These are phyloP conservation scores for Dasypolia templi DNA, from an alignment of 2,888 invertebrate genomes.

Conservation along the genomic window DNA sequence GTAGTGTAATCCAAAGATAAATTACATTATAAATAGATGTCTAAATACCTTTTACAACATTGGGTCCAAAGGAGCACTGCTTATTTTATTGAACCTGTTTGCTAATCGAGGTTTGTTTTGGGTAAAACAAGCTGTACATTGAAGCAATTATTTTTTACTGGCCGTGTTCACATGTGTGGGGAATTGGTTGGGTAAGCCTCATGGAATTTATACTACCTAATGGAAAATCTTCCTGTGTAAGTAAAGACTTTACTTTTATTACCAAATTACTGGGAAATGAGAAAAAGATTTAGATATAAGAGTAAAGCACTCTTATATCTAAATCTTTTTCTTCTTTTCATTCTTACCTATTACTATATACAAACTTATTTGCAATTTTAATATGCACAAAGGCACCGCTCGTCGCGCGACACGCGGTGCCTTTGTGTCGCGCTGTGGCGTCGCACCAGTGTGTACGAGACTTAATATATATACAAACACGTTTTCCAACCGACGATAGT, in stretches of 20 bases:
- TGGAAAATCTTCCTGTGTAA: too few species aligned
- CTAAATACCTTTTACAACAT: neutral
- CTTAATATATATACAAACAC: neutral
- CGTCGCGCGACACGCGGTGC: too few species aligned
- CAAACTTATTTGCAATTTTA: neutral
- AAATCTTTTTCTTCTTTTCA: too few species aligned
- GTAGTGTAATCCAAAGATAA: neutral
- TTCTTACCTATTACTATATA: neutral
- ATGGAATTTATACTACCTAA: neutral
- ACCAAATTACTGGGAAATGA: neutral
- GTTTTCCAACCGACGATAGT: neutral
- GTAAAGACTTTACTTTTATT: neutral
- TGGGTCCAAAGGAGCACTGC: conserved; percentile 1
- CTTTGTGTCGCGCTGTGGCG: too few species aligned
- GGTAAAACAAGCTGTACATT: neutral
- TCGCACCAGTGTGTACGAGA: too few species aligned
- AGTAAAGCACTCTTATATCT: too few species aligned
- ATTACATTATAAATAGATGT: neutral
- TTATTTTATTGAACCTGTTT: conserved; percentile 6
- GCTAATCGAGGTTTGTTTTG: conserved; percentile 1
- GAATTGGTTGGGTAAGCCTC: too few species aligned
- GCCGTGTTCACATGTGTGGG: neutral
- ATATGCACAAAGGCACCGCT: too few species aligned
- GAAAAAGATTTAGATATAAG: too few species aligned
- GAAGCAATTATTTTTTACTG: neutral